Evolutionary conservation across 2,113 vertebrate genomes (phyloP).

Genomic region (Isurus oxyrinchus): DNA sequence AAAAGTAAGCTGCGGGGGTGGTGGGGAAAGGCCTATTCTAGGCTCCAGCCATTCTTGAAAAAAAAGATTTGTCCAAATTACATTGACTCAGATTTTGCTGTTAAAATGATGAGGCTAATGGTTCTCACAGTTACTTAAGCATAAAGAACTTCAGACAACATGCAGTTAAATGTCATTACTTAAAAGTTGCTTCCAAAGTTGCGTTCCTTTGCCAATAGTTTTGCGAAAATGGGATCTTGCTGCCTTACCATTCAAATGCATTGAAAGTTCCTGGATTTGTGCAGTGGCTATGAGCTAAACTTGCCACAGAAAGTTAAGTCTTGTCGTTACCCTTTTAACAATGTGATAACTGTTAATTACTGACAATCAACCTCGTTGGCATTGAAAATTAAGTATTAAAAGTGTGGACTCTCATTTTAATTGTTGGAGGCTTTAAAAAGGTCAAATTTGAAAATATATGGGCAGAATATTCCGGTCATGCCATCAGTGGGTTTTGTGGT

Average conservation of each 20-base stretch:
- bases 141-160: not conserved
- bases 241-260: not conserved
- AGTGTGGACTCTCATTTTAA: not conserved
- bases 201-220: not conserved
- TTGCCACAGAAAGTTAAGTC: not conserved
- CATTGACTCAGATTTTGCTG: not conserved
- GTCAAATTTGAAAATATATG: not conserved
- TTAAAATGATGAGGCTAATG: not conserved
- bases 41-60: not conserved
- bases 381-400: not conserved
- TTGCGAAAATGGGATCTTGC: not conserved
- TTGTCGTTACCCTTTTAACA: not conserved
- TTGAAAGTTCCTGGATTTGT: not conserved
- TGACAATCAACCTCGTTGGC: not conserved
- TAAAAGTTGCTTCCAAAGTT: not conserved
- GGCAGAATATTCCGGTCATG: too few relatives aligned
- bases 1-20: too few relatives aligned
- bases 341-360: not conserved
- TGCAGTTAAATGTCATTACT: not conserved
- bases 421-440: not conserved
- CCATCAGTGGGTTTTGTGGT: too few relatives aligned
- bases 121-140: not conserved
- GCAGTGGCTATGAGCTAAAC: not conserved
- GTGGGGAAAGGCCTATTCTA: not conserved
- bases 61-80: not conserved